Percentiles rank a stretch among this genome's conserved stretches.
Conservation (phyloP, 2,888 invertebrate species). For the Netelia virgata region DNA sequence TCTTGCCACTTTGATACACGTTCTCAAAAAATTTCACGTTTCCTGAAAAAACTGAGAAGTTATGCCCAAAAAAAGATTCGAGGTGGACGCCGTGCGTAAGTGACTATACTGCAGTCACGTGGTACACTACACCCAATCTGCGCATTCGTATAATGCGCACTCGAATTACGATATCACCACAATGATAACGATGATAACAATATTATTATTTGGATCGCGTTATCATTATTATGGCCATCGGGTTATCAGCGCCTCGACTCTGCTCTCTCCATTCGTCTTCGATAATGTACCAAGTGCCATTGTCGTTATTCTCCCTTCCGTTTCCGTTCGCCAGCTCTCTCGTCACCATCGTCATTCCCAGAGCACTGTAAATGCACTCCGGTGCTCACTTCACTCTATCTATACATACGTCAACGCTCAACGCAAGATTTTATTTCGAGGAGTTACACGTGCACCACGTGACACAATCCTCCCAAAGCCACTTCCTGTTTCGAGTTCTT, state of each 20-base stretch:
- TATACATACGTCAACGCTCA: slow-evolving; percentile 4
- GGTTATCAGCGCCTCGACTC: not conserved
- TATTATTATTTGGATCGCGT: no score
- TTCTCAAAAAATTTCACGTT: no score
- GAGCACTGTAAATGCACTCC: not conserved
- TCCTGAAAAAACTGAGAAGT: no score
- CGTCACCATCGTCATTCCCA: slow-evolving; percentile 35
- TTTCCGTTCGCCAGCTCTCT: slow-evolving; percentile 38
- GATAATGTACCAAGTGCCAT: slow-evolving; percentile 27
- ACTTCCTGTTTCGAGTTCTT: slow-evolving; percentile 22
- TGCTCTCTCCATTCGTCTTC: slow-evolving; percentile 2
- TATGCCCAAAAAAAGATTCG: no score
- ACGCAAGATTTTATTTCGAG: slow-evolving; percentile 44
- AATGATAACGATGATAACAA: no score
- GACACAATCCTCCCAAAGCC: not conserved
- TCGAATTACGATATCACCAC: no score
- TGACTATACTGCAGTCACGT: no score
- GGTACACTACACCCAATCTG: no score
- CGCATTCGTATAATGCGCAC: no score
- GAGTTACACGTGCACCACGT: slow-evolving; percentile 30
- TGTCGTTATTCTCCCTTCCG: slow-evolving; percentile 38
- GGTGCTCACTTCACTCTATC: not conserved
- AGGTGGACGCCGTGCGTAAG: no score
- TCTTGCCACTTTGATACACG: no score
- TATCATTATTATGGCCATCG: no score